Evolutionary conservation across 2,797 vertebrate species (phyloP).

Genomic region (Myiotriccus ornatus): DNA sequence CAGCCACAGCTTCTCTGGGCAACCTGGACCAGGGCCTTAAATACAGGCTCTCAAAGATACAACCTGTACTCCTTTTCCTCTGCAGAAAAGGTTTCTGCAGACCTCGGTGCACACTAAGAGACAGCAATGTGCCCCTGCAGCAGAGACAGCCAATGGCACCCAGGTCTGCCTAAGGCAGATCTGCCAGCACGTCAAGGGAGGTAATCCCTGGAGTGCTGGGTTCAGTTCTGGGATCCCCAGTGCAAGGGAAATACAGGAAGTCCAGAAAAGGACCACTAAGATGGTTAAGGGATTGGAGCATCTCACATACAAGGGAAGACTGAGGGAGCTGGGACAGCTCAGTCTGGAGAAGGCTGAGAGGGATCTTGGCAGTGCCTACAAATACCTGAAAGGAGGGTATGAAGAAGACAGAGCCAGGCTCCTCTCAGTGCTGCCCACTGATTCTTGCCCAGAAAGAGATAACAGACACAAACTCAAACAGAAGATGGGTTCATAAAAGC

Average conservation of each 20-base stretch:
- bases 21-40: neutral
- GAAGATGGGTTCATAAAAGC: neutral
- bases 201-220: neutral
- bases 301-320: neutral
- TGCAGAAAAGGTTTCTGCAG: neutral
- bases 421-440: neutral
- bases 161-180: neutral
- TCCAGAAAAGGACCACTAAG: neutral
- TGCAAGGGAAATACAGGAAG: fast-evolving
- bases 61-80: neutral
- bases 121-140: neutral
- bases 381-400: neutral
- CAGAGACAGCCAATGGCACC: neutral
- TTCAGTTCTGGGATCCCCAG: neutral
- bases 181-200: neutral
- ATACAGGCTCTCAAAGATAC: neutral
- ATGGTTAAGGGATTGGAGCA: neutral
- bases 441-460: neutral
- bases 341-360: neutral
- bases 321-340: neutral
- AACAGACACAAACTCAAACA: neutral
- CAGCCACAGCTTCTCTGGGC: neutral
- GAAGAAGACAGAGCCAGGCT: neutral
- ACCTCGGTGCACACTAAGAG: neutral
- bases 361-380: neutral